Conservation (phyloP, 2,888 invertebrate species). For the Tachina lurida region DNA sequence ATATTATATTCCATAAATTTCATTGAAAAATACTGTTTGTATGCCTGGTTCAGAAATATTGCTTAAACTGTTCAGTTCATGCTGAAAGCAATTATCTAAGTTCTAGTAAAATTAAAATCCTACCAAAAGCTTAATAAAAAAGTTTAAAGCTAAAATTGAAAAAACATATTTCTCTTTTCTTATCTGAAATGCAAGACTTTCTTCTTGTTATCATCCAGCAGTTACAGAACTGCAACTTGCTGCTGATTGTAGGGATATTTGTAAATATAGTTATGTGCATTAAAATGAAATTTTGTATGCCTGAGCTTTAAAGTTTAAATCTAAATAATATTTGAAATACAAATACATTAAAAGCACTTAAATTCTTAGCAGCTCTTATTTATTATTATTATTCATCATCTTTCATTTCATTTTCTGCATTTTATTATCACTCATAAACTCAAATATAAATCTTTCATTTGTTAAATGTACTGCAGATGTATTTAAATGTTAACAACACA, state of each 20-base stretch:
- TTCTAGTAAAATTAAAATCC: too few species aligned
- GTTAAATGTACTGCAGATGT: not conserved
- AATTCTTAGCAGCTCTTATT: constrained; percentile 22
- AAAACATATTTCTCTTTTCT: too few species aligned
- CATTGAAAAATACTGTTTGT: too few species aligned
- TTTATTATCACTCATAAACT: constrained; percentile 23
- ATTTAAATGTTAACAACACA: not conserved
- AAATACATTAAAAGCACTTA: constrained; percentile 58
- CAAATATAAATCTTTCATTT: constrained; percentile 38
- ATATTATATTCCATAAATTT: too few species aligned
- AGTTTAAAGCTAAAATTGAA: too few species aligned
- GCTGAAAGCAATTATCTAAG: too few species aligned
- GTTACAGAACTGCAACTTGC: not conserved
- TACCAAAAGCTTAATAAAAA: too few species aligned
- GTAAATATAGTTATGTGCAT: not conserved
- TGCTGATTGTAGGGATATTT: not conserved
- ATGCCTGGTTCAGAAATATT: too few species aligned
- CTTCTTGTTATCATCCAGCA: not conserved
- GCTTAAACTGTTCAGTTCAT: too few species aligned
- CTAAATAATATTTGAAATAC: constrained; percentile 23
- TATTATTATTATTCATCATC: constrained; percentile 16
- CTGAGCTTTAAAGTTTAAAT: not conserved
- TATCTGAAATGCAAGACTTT: too few species aligned
- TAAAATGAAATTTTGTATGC: not conserved
- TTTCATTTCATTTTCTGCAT: constrained; percentile 4